phyloP scores from a whole-genome alignment of 1,140 invertebrate genomes.

The Drosophila ironensis region DNA sequence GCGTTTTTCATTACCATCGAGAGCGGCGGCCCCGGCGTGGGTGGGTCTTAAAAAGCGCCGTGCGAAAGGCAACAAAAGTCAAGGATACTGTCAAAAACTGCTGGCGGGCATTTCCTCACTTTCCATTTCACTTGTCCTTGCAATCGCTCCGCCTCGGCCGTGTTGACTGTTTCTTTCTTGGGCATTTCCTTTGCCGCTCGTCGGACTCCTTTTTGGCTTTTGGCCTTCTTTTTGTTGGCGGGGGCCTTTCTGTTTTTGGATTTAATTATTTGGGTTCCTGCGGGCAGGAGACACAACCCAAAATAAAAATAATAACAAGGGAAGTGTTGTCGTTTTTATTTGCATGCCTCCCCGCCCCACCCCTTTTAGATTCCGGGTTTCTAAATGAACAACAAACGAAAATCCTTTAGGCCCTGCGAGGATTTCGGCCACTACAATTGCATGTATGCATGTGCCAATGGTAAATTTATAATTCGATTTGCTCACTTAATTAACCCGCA shows the following conservation, averaged over 20 bases:
- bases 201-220: not conserved
- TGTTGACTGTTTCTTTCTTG: conserved; percentile 33
- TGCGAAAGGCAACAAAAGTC: conserved; percentile 73
- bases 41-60: conserved; percentile 57
- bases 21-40: conserved; percentile 9
- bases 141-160: conserved; percentile 27
- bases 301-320: conserved; percentile 26
- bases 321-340: conserved; percentile 45
- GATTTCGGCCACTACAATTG: not conserved
- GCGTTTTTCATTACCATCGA: conserved; percentile 75
- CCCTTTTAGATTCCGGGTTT: conserved; percentile 18
- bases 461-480: conserved; percentile 22
- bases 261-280: conserved; percentile 44
- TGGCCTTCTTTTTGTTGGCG: too few relatives aligned
- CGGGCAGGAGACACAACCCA: conserved; percentile 13
- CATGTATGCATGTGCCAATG: not conserved
- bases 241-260: conserved; percentile 11
- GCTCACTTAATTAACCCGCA: conserved; percentile 31
- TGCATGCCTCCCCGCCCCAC: too few relatives aligned
- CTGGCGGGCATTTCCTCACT: conserved; percentile 67
- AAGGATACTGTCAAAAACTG: conserved; percentile 70
- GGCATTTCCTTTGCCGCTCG: not conserved
- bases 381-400: conserved; percentile 20
- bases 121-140: conserved; percentile 62
- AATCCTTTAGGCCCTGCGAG: not conserved